Conservation (phyloP, 2,888 invertebrate genomes). For the Rugalucina vietnamica region DNA sequence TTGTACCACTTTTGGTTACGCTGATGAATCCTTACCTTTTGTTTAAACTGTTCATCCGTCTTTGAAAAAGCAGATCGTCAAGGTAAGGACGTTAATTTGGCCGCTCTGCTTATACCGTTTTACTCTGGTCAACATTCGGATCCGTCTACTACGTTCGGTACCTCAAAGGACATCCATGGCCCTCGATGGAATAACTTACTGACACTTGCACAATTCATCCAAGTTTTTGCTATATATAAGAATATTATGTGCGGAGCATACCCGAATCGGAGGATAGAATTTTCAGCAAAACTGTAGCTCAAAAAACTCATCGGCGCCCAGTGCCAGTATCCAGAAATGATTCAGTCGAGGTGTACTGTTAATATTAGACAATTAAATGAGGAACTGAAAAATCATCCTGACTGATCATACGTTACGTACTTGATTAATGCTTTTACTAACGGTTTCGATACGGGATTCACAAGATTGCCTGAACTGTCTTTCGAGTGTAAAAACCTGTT, state of each 20-base stretch:
- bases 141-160: not conserved
- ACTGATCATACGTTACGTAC: not conserved
- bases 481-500: slow-evolving; percentile 36
- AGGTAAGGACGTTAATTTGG: slow-evolving; percentile 34
- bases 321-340: not conserved
- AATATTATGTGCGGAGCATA: slow-evolving; percentile 29
- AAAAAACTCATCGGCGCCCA: slow-evolving; percentile 15
- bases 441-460: not conserved
- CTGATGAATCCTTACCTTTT: slow-evolving; percentile 22
- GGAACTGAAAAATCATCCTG: not conserved
- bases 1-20: not conserved
- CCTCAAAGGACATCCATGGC: not conserved
- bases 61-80: slow-evolving; percentile 12
- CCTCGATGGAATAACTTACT: not conserved
- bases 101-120: slow-evolving; percentile 9
- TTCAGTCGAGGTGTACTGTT: not conserved
- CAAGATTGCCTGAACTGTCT: not conserved
- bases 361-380: not conserved
- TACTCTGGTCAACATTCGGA: not conserved
- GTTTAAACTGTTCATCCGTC: slow-evolving; percentile 5
- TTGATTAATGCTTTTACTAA: not conserved
- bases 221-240: slow-evolving; percentile 38
- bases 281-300: not conserved
- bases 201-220: slow-evolving; percentile 12
- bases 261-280: slow-evolving; percentile 7